Evolutionary conservation across 2,888 invertebrate species (phyloP).

Genomic region (Leucozona laternaria): DNA sequence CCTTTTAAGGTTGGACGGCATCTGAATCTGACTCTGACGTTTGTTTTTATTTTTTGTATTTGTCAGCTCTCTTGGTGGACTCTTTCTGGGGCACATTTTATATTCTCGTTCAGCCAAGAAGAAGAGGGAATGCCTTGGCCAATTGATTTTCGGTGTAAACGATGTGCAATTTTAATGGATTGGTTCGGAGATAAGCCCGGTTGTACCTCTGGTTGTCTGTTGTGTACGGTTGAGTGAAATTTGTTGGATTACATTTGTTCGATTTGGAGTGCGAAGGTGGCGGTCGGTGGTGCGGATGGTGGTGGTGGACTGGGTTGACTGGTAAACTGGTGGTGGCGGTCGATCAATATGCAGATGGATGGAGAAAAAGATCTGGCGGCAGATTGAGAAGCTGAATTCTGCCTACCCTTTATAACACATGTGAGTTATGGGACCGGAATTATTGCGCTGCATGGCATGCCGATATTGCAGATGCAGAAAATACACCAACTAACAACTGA

Average conservation of each 20-base stretch:
- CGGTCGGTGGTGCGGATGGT: conserved; percentile 10
- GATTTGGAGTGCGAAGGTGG: conserved; percentile 52
- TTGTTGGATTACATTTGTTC: conserved; percentile 76
- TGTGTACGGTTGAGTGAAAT: conserved; percentile 74
- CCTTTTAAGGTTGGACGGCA: conserved; percentile 65
- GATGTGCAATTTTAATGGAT: conserved; percentile 84
- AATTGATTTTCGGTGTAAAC: conserved; percentile 84
- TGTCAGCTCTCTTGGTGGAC: conserved; percentile 34
- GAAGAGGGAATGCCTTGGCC: conserved; percentile 81
- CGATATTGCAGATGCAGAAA: not conserved
- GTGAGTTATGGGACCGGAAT: conserved; percentile 68
- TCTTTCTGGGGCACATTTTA: conserved; percentile 12
- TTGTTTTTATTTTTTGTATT: conserved; percentile 34
- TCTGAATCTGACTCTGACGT: conserved; percentile 45
- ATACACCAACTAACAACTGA: not conserved
- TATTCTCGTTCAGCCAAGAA: not conserved
- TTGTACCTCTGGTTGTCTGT: conserved; percentile 70
- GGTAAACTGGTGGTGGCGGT: conserved; percentile 18
- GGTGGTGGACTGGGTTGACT: too few species aligned
- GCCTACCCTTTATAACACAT: not conserved
- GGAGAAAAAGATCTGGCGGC: conserved; percentile 54
- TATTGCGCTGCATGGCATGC: conserved; percentile 12
- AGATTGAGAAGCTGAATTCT: conserved; percentile 53
- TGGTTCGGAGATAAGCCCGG: conserved; percentile 82
- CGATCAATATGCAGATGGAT: conserved; percentile 52